A percentile compares a stretch with the other conserved stretches of the same genome.
Evolutionary conservation across 2,113 vertebrate genomes (phyloP).

Genomic region (Arvicanthis niloticus): DNA sequence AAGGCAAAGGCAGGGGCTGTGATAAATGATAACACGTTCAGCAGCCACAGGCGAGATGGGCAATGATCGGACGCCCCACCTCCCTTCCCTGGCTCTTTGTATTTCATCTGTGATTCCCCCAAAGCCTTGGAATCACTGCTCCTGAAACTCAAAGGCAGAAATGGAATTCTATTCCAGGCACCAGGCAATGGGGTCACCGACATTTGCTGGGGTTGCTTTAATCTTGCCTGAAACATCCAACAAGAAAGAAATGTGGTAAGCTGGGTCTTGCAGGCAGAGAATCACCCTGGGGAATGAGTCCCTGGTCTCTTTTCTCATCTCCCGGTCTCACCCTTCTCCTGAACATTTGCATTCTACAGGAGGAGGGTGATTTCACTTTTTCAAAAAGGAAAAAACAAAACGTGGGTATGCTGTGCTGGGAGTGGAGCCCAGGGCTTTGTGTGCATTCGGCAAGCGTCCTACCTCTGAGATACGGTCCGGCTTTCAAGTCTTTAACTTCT

Average conservation of each 20-base stretch:
- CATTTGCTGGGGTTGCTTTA: constrained; percentile 54
- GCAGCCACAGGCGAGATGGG: not conserved
- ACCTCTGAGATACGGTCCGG: not conserved
- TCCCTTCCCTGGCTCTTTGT: constrained; percentile 41
- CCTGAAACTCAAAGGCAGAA: constrained; percentile 50
- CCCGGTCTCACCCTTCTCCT: not conserved
- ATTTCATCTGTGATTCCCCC: constrained; percentile 39
- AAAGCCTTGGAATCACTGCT: not conserved
- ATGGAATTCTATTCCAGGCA: constrained; percentile 50
- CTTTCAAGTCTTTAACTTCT: constrained; percentile 7
- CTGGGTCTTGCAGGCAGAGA: not conserved
- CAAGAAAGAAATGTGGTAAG: constrained; percentile 29
- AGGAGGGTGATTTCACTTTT: not conserved
- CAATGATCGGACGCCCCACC: not conserved
- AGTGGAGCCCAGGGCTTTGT: not conserved
- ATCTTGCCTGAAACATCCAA: constrained; percentile 31
- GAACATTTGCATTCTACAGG: constrained; percentile 4
- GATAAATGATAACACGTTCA: constrained; percentile 54
- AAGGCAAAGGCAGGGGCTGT: not conserved
- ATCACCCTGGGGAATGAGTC: not conserved
- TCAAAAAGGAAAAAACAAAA: not conserved
- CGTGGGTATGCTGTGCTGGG: not conserved
- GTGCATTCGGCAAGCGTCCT: not conserved
- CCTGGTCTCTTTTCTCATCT: not conserved
- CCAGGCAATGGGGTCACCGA: not conserved